A percentile compares a stretch with the other conserved stretches of the same genome.
Conservation (phyloP, 2,113 vertebrate genomes). For the Falco punctatus region DNA sequence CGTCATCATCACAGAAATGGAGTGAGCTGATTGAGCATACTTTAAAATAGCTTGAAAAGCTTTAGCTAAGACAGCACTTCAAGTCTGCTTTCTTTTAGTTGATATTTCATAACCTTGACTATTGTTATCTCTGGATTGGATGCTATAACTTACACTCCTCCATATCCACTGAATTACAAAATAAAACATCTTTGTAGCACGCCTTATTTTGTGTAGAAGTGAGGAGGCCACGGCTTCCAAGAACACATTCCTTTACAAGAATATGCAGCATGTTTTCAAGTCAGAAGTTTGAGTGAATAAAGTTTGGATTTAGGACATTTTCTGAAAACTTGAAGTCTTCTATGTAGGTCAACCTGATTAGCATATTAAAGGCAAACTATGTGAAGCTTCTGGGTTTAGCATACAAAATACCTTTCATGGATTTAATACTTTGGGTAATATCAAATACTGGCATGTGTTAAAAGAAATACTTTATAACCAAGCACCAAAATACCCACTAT, state of each 20-base stretch:
- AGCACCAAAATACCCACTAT: background rate
- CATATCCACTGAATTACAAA: background rate
- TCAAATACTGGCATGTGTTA: background rate
- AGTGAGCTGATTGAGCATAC: background rate
- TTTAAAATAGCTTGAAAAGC: background rate
- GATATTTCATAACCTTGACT: background rate
- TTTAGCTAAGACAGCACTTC: background rate
- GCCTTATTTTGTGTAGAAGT: background rate
- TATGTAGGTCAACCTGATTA: slow-evolving; percentile 63
- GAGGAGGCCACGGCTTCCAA: background rate
- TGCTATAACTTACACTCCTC: background rate
- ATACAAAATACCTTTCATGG: slow-evolving; percentile 14
- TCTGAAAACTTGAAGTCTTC: background rate
- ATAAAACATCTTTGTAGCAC: background rate
- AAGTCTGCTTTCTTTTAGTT: background rate
- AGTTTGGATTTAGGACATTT: slow-evolving; percentile 28
- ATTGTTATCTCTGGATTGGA: background rate
- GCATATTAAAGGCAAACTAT: slow-evolving; percentile 43
- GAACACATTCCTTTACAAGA: background rate
- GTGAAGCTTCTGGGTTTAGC: slow-evolving; percentile 30
- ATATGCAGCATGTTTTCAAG: background rate
- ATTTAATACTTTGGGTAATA: slow-evolving; percentile 23
- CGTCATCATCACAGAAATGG: background rate
- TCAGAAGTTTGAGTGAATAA: background rate
- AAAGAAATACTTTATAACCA: slow-evolving; percentile 27